Conservation (phyloP, 2,113 vertebrate species). For the Neolamprologus brichardi region DNA sequence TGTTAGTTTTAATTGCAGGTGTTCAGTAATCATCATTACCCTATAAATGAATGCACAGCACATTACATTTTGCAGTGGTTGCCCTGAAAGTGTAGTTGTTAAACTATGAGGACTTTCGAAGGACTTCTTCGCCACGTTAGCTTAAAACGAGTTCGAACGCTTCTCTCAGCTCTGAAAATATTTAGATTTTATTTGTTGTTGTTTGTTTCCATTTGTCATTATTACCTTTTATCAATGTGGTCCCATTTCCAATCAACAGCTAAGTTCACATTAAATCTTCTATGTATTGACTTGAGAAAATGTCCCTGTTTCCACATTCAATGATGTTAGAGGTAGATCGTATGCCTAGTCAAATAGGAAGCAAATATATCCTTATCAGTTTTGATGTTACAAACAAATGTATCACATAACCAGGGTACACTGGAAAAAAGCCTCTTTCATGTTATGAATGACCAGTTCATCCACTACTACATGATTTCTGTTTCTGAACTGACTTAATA, state of each 20-base stretch:
- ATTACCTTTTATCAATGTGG: fast-evolving
- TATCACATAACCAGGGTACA: background rate
- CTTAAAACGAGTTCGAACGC: fast-evolving
- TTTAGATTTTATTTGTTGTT: background rate
- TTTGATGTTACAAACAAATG: fast-evolving
- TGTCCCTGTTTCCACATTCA: background rate
- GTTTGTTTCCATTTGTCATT: background rate
- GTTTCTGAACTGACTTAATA: background rate
- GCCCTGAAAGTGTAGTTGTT: background rate
- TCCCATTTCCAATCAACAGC: fast-evolving
- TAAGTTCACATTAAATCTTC: fast-evolving
- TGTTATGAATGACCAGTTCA: background rate
- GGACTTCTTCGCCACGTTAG: fast-evolving
- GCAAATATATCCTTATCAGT: background rate
- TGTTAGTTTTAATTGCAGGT: background rate
- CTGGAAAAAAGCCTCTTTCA: background rate
- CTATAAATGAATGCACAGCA: background rate
- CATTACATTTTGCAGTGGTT: background rate
- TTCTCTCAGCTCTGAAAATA: background rate
- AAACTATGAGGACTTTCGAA: background rate
- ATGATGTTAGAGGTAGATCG: fast-evolving
- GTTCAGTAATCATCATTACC: fast-evolving
- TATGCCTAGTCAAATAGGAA: background rate
- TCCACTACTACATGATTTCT: background rate
- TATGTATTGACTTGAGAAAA: background rate